These are phyloP conservation scores for Drosophila cardini DNA, from an alignment of 1,140 invertebrate genomes.

Conservation along the genomic window DNA sequence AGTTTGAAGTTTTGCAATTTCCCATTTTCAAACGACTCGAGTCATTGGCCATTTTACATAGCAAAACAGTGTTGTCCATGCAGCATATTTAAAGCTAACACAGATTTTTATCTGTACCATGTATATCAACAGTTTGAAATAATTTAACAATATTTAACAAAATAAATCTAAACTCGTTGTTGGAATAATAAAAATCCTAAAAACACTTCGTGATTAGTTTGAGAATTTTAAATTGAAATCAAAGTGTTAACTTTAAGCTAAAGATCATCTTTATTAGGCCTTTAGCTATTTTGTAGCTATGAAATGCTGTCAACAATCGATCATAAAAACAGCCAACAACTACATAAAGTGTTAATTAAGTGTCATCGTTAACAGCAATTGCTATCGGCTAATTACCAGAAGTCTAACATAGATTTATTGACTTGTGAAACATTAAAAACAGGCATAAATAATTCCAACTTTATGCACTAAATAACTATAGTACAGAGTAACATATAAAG, in stretches of 20 bases:
- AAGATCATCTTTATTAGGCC: no score
- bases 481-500: background rate
- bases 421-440: conserved; percentile 5
- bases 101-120: no score
- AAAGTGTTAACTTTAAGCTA: no score
- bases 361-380: conserved; percentile 39
- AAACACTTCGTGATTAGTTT: no score
- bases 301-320: background rate
- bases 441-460: background rate
- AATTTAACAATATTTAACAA: background rate
- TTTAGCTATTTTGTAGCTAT: no score
- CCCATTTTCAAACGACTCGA: conserved; percentile 12
- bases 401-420: conserved; percentile 20
- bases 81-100: background rate
- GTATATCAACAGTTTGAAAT: no score
- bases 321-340: conserved; percentile 10
- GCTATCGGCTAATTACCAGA: conserved; percentile 36
- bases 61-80: background rate
- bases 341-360: conserved; percentile 38
- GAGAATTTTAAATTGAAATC: no score
- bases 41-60: conserved; percentile 41
- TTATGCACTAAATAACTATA: background rate
- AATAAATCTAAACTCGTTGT: no score
- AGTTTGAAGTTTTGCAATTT: conserved; percentile 36
- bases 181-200: no score